Evolutionary conservation across 2,797 vertebrate genomes (phyloP).

Genomic region (Coendou prehensilis): DNA sequence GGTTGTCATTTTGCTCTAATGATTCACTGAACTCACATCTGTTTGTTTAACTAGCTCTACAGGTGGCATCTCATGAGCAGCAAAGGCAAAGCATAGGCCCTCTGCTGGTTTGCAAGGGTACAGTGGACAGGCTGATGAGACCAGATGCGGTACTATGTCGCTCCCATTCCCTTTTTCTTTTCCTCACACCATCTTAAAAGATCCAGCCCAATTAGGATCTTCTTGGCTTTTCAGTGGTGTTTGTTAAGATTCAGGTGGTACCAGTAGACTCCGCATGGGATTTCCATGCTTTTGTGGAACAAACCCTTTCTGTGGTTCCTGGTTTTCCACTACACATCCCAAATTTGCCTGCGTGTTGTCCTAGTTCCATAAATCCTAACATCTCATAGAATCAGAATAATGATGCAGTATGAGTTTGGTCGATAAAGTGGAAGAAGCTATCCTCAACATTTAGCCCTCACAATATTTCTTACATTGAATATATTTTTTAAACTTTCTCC

Average conservation of each 20-base stretch:
- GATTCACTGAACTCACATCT: not conserved
- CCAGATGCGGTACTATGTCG: fast-evolving
- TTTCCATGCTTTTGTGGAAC: not conserved
- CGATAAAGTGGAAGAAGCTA: not conserved
- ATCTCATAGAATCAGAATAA: too few species aligned
- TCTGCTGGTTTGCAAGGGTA: too few species aligned
- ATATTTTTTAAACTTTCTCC: not conserved
- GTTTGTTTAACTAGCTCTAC: not conserved
- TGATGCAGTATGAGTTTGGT: not conserved
- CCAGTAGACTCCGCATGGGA: not conserved
- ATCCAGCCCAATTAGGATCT: not conserved
- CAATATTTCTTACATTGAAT: not conserved
- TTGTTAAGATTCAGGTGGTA: not conserved
- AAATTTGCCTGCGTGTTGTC: not conserved
- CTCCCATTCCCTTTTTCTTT: fast-evolving
- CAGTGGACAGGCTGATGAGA: fast-evolving
- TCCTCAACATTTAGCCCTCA: not conserved
- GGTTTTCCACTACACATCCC: not conserved
- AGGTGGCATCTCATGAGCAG: not conserved
- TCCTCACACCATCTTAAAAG: not conserved
- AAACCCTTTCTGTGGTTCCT: not conserved
- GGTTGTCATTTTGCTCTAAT: not conserved
- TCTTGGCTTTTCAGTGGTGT: not conserved
- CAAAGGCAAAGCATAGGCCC: not conserved
- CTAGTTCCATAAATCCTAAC: not conserved